phyloP scores from a whole-genome alignment of 2,797 vertebrate species.

The Poeciliopsis infans region DNA sequence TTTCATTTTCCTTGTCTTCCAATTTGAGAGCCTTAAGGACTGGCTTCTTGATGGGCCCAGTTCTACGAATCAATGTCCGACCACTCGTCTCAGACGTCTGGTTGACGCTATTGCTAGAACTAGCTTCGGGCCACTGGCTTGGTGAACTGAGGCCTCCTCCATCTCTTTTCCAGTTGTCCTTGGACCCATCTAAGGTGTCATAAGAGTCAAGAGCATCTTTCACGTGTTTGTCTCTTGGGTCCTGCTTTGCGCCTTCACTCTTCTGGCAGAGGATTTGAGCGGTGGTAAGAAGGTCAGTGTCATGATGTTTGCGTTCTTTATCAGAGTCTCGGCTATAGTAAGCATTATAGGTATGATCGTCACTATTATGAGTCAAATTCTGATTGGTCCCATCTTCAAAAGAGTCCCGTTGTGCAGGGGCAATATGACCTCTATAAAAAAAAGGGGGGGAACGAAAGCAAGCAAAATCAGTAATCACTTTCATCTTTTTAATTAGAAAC shows the following conservation, averaged over 20 bases:
- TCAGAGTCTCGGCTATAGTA: conserved; percentile 83
- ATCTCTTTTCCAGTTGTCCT: conserved; percentile 90
- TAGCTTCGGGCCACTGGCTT: conserved; percentile 84
- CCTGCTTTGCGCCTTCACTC: conserved; percentile 81
- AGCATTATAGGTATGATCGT: conserved; percentile 75
- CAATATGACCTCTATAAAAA: conserved; percentile 84
- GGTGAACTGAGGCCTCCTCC: conserved; percentile 65
- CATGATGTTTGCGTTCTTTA: conserved; percentile 82
- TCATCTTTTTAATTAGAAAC: neutral
- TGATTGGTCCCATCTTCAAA: conserved; percentile 89
- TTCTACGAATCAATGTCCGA: conserved; percentile 85
- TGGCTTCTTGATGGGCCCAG: conserved; percentile 96
- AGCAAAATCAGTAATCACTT: neutral
- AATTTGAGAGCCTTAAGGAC: conserved; percentile 98
- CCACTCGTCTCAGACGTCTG: conserved; percentile 86
- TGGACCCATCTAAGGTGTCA: conserved; percentile 68
- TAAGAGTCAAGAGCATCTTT: conserved; percentile 79
- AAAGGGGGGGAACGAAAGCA: conserved; percentile 5
- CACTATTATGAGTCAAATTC: conserved; percentile 74
- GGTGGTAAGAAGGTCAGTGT: conserved; percentile 78
- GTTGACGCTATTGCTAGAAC: conserved; percentile 66
- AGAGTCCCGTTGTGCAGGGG: conserved; percentile 85
- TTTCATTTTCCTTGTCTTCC: conserved; percentile 96
- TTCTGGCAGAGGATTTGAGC: conserved; percentile 76
- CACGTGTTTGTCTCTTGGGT: conserved; percentile 81